Base-by-base conservation (phyloP, 2,113 vertebrate genomes). In the Cavia porcellus region DNA sequence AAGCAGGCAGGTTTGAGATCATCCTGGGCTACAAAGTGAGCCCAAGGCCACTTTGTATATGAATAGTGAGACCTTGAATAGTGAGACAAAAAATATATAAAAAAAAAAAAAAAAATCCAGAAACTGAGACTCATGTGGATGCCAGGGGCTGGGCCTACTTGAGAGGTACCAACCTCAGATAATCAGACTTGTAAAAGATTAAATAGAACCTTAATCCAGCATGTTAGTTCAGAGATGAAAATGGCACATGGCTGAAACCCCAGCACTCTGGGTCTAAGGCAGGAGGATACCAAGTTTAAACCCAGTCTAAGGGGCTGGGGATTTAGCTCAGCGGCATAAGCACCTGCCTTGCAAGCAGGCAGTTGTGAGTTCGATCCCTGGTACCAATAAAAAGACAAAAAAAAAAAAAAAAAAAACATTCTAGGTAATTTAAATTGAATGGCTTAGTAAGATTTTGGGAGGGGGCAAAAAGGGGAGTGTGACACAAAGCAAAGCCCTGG, bases 171-270 rank as follows among this genome's bases (percentile, higher is more conserved):
- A 32, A 64, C 62, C 45, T n/a, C 17, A 30, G 50, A 19, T 81
- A 92, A 88, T 50, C 66, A 68, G 92, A 77, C 32, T 79, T 91
- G 64, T 92, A n/a, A 88, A 83, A 57, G 25, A 32, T 47, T 50
- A 66, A 75, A 35, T 84, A 64, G 77, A 92, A 86, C 50, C 25
- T 45, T 2, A 77, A 14, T 50, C 32, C n/a, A 59, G 42, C 1
- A 19, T 59, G 25, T n/a, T 77, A 50, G 12, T 75, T 77, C 52
- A 30, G 75, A 89, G 47, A 85, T 5, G 0, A 20, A 77, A 90
- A 74, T 35, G 38, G 13, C 45, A 50, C 75, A 52, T 3, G 0
- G 47, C 7, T 17, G 47, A 50, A 79, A 79, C 17, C 25, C 75
- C 47, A 79, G 45, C 45, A 50, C 75, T 79, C 75, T 50, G 75